Conservation (phyloP, 2,113 vertebrate species). For the Centropus bengalensis region DNA sequence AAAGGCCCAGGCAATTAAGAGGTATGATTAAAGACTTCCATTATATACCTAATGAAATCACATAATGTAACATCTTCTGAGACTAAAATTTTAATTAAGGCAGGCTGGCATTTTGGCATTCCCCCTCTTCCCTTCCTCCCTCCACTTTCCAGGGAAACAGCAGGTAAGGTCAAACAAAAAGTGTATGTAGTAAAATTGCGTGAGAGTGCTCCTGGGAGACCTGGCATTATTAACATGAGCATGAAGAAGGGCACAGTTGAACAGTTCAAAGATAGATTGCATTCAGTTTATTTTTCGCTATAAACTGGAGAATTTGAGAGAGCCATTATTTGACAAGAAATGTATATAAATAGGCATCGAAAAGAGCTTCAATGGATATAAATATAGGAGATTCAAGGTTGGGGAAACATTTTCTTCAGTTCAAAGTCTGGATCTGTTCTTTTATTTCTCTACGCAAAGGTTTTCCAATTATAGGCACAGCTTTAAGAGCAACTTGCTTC, state of each 20-base stretch:
- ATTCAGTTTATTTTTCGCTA: slow-evolving; percentile 20
- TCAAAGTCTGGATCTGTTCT: not conserved
- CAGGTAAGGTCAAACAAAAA: slow-evolving; percentile 64
- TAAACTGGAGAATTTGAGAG: not conserved
- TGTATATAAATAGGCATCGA: not conserved
- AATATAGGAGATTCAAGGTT: not conserved
- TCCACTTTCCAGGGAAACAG: slow-evolving; percentile 18
- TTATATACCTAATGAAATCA: slow-evolving; percentile 65
- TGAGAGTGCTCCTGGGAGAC: slow-evolving; percentile 54
- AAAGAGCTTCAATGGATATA: not conserved
- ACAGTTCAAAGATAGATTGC: slow-evolving; percentile 62
- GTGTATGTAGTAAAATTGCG: slow-evolving; percentile 39
- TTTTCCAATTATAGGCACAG: slow-evolving; percentile 4
- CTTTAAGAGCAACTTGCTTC: slow-evolving; percentile 7
- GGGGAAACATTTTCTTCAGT: not conserved
- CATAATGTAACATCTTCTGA: slow-evolving; percentile 60
- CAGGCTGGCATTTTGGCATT: slow-evolving; percentile 55
- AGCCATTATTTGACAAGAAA: slow-evolving; percentile 33
- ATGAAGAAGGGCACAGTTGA: slow-evolving; percentile 50
- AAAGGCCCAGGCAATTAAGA: not conserved
- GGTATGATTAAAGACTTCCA: slow-evolving; percentile 51
- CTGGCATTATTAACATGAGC: slow-evolving; percentile 73
- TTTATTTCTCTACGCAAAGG: not conserved
- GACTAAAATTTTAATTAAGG: slow-evolving; percentile 74
- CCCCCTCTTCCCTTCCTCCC: too few species aligned